Evolutionary conservation across 2,797 vertebrate genomes (phyloP).

Genomic region (Crocidura indochinensis): DNA sequence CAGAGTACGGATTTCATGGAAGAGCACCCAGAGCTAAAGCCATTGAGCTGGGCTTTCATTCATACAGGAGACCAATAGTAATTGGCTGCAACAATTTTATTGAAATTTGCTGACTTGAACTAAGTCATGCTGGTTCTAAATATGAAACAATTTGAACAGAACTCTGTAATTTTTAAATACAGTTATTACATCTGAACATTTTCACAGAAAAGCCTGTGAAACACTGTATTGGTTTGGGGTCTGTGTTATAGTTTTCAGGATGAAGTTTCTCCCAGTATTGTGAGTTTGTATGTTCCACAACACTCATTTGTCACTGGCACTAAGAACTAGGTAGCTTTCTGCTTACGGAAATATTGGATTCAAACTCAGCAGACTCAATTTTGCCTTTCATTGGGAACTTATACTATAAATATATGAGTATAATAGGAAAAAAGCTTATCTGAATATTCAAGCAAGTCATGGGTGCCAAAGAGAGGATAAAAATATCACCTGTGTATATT

Average conservation of each 20-base stretch:
- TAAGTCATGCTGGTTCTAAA: conserved; percentile 4
- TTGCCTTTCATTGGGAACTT: not conserved
- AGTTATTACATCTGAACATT: not conserved
- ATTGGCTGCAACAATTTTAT: not conserved
- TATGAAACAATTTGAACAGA: conserved; percentile 32
- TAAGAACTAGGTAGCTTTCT: not conserved
- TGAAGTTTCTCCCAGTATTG: not conserved
- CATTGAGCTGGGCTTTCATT: not conserved
- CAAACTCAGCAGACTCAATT: not conserved
- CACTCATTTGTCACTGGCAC: not conserved
- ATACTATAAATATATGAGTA: conserved; percentile 5
- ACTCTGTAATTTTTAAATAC: conserved; percentile 19
- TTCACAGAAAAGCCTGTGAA: not conserved
- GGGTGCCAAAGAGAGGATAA: conserved; percentile 2
- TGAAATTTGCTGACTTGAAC: not conserved
- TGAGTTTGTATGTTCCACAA: not conserved
- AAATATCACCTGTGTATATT: not conserved
- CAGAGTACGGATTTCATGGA: not conserved
- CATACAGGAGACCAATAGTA: not conserved
- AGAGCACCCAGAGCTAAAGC: not conserved
- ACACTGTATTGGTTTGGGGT: not conserved
- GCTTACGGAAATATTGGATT: not conserved
- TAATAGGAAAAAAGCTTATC: not conserved
- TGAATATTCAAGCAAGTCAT: not conserved
- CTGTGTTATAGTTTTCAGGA: not conserved